These are phyloP conservation scores for Sebastes matsubarae DNA, from an alignment of 2,797 vertebrate species.

Conservation along the genomic window DNA sequence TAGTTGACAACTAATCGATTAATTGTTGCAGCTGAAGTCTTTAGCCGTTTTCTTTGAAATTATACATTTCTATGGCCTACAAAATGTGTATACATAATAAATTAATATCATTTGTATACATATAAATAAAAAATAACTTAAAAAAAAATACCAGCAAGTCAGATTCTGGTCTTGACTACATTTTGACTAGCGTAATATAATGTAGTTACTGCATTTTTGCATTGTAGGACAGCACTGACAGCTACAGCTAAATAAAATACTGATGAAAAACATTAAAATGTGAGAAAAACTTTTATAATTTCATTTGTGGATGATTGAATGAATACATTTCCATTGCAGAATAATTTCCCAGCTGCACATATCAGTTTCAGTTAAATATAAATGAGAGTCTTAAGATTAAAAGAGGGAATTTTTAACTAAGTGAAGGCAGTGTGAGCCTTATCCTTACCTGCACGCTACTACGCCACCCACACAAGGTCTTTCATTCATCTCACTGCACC, in stretches of 20 bases:
- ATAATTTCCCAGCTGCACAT: background rate
- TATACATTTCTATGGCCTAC: background rate
- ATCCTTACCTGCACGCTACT: constrained; percentile 63
- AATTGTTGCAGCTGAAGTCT: too few relatives aligned
- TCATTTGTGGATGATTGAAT: background rate
- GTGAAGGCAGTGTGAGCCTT: constrained; percentile 15
- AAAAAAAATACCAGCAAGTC: background rate
- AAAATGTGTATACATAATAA: background rate
- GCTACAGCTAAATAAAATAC: background rate
- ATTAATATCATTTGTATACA: background rate
- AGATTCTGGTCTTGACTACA: background rate
- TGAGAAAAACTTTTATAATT: background rate
- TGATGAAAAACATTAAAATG: background rate
- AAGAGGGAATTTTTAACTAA: constrained; percentile 11
- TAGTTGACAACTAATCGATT: too few relatives aligned
- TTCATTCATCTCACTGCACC: constrained; percentile 80
- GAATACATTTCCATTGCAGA: background rate
- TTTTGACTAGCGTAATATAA: background rate
- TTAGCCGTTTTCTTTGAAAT: background rate
- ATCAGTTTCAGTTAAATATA: background rate
- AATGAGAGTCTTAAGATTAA: background rate
- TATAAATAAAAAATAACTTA: background rate
- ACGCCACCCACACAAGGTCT: constrained; percentile 60
- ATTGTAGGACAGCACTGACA: background rate
- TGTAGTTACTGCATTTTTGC: background rate